phyloP scores from a whole-genome alignment of 2,888 invertebrate genomes.

The Trachelus tabidus region DNA sequence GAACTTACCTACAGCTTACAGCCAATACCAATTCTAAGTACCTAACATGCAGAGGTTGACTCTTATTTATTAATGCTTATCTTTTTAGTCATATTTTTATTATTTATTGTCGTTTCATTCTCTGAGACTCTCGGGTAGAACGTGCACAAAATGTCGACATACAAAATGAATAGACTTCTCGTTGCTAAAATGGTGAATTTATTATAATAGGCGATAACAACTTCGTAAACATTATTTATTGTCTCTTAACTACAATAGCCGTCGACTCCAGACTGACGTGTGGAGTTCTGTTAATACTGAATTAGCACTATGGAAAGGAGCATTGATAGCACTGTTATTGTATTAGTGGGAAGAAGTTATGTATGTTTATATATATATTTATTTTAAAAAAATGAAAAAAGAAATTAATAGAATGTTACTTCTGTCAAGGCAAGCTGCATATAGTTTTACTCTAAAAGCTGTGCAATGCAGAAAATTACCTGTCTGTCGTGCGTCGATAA shows the following conservation, averaged over 20 bases:
- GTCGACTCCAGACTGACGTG: conserved; percentile 1
- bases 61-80: conserved; percentile 1
- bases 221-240: conserved; percentile 19
- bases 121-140: conserved; percentile 18
- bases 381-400: not conserved
- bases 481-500: conserved; percentile 56
- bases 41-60: conserved; percentile 16
- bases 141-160: conserved; percentile 37
- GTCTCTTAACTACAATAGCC: conserved; percentile 16
- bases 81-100: not conserved
- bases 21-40: conserved; percentile 4
- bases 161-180: conserved; percentile 39
- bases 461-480: conserved; percentile 37
- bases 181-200: conserved; percentile 23
- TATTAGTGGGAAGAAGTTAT: conserved; percentile 5
- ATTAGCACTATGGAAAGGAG: conserved; percentile 16
- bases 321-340: conserved; percentile 2
- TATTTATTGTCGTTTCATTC: not conserved
- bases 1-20: conserved; percentile 14
- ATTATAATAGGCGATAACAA: conserved; percentile 31
- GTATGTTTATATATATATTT: not conserved
- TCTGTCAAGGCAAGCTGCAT: not conserved
- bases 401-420: not conserved
- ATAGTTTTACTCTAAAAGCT: not conserved
- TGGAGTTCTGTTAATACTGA: conserved; percentile 18